phyloP scores from a whole-genome alignment of 1,140 invertebrate genomes.

The Liolophura sinensis region DNA sequence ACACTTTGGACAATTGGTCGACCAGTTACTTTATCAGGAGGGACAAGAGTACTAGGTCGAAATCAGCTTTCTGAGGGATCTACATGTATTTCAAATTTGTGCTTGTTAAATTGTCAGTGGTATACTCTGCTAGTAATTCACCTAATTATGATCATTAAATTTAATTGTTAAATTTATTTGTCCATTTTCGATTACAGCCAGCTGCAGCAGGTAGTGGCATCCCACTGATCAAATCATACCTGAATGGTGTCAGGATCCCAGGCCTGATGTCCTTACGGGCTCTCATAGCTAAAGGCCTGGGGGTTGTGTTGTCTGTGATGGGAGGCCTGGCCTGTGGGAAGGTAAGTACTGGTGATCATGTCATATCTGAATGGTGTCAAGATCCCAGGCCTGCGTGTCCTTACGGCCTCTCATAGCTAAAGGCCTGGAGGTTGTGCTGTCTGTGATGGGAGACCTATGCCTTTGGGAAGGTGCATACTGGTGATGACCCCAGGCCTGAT shows the following conservation, averaged over 20 bases:
- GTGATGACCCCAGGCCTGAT: constrained; percentile 74
- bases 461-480: constrained; percentile 82
- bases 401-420: constrained; percentile 95
- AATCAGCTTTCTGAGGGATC: too few relatives aligned
- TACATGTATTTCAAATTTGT: too few relatives aligned
- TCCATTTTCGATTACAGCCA: constrained; percentile 64
- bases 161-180: background rate
- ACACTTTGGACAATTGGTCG: too few relatives aligned
- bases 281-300: constrained; percentile 86
- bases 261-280: constrained; percentile 78
- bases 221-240: constrained; percentile 97
- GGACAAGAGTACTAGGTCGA: too few relatives aligned
- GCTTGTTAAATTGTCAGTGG: too few relatives aligned
- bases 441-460: constrained; percentile 94
- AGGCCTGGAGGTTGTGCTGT: constrained; percentile 87
- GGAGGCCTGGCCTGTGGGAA: constrained; percentile 96
- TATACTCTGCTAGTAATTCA: constrained; percentile 1
- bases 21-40: too few relatives aligned
- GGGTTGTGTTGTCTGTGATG: constrained; percentile 91
- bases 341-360: constrained; percentile 83
- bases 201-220: constrained; percentile 95
- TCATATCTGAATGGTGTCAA: constrained; percentile 98
- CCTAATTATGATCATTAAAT: constrained; percentile 34
- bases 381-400: constrained; percentile 60
- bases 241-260: constrained; percentile 88